Base-by-base conservation (phyloP, 2,888 invertebrate genomes). In the Eutolmus rufibarbis region DNA sequence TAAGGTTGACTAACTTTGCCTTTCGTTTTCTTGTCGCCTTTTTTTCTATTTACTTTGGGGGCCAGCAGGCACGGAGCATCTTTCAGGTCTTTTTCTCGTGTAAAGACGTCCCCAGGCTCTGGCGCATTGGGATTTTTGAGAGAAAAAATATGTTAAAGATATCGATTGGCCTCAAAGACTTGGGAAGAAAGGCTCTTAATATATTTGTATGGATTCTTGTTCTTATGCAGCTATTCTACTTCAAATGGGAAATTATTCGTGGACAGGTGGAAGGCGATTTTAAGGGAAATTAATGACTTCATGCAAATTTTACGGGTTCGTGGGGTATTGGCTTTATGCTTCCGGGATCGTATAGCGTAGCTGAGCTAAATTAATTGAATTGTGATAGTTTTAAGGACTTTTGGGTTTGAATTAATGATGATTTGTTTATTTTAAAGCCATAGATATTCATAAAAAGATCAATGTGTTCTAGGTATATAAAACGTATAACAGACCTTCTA, bases 121-220 rank as follows among this genome's bases (percentile, higher is more conserved):
- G 74, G 40, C 66, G 31, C 74, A 43, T 74, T 85, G 43, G 85
- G 74, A 43, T 43, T 74, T 23, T 85, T 84, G 85, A 85, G 28
- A 74, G 85, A 74, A 82, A 28, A 82, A 82, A 82, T 82, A 82
- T 82, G 82, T 82, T 82, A 82, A 82, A 82, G 37, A 37, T 57
- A 82, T 82, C 82, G 82, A 57, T 82, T 82, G 66, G 66, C 28
- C n/a, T 37, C 66, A 16, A 66, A 37, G 57, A 34, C 57, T n/a
- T 81, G 57, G 12, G 57, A 57, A 19, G 66, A 2, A 5, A 46
- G 14, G 5, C 14, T 82, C 16, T 28, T 66, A 66, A 66, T 19
- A 66, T 66, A 66, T 66, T 66, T 66, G 19, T 19, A 66, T 66
- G 66, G 66, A 23, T 66, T 12, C 66, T 28, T 28, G 28, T 66